These are phyloP conservation scores for Philotrypesis tridentata DNA, from an alignment of 1,140 invertebrate genomes.

Conservation along the genomic window DNA sequence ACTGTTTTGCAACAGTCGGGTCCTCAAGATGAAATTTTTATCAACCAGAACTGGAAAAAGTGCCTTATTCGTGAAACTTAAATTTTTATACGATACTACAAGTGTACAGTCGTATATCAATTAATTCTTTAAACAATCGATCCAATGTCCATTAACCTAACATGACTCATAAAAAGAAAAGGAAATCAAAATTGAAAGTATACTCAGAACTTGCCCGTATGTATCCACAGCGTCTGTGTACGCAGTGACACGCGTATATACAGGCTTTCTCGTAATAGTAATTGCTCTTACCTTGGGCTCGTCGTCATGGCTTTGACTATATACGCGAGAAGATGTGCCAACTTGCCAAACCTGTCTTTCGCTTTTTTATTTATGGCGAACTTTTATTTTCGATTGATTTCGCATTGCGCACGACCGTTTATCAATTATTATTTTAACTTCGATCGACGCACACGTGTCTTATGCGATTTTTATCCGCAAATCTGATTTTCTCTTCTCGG, in stretches of 20 bases:
- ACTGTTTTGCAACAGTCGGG: too few species aligned
- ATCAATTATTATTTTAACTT: not conserved
- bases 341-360: constrained; percentile 22
- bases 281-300: constrained; percentile 40
- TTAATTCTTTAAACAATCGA: too few species aligned
- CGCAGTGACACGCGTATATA: not conserved
- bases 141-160: too few species aligned
- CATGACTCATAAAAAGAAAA: too few species aligned
- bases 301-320: not conserved
- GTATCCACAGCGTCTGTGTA: not conserved
- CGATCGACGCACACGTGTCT: not conserved
- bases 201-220: not conserved
- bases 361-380: not conserved
- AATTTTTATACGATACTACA: too few species aligned
- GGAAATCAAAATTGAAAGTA: too few species aligned
- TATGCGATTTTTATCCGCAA: too few species aligned
- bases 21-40: too few species aligned
- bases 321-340: not conserved
- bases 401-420: not conserved
- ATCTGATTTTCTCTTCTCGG: too few species aligned
- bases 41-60: too few species aligned
- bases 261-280: constrained; percentile 10
- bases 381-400: not conserved
- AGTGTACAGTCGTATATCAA: too few species aligned
- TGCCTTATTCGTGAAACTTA: too few species aligned